A percentile compares a stretch with the other conserved stretches of the same genome.
These are phyloP conservation scores for Lepidonotus clava DNA, from an alignment of 2,888 invertebrate species.

Conservation along the genomic window DNA sequence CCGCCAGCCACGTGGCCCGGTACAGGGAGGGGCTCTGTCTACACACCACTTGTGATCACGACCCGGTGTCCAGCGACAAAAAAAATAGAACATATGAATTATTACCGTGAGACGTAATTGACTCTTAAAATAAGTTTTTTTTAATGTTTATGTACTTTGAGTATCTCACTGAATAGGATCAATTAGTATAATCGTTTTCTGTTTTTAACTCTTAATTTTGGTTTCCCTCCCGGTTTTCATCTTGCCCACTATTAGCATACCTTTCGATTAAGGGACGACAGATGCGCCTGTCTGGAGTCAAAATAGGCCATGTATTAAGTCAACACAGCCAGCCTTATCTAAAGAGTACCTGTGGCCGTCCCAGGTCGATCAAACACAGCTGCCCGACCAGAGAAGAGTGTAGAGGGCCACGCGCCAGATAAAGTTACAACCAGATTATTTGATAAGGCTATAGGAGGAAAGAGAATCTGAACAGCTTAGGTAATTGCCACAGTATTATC, in stretches of 20 bases:
- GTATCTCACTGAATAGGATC: too few species aligned
- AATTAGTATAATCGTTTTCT: too few species aligned
- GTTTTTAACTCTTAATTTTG: too few species aligned
- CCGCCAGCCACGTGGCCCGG: too few species aligned
- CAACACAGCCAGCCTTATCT: neutral
- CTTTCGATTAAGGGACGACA: neutral
- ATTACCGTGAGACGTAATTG: too few species aligned
- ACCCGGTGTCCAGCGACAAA: too few species aligned
- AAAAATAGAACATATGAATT: too few species aligned
- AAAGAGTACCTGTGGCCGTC: neutral
- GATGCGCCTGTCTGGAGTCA: neutral
- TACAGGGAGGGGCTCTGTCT: too few species aligned
- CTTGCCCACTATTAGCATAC: neutral
- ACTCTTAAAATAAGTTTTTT: too few species aligned
- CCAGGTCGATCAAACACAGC: neutral
- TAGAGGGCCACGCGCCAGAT: slow-evolving; percentile 1
- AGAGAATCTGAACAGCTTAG: neutral
- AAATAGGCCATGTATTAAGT: neutral
- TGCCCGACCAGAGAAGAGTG: neutral
- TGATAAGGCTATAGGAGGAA: neutral
- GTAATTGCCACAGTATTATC: neutral
- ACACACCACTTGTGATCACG: too few species aligned
- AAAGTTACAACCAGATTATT: neutral
- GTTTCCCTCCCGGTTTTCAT: neutral
- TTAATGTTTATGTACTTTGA: too few species aligned